Evolutionary conservation across 2,113 vertebrate genomes (phyloP).

Genomic region (Regulus satrapa): DNA sequence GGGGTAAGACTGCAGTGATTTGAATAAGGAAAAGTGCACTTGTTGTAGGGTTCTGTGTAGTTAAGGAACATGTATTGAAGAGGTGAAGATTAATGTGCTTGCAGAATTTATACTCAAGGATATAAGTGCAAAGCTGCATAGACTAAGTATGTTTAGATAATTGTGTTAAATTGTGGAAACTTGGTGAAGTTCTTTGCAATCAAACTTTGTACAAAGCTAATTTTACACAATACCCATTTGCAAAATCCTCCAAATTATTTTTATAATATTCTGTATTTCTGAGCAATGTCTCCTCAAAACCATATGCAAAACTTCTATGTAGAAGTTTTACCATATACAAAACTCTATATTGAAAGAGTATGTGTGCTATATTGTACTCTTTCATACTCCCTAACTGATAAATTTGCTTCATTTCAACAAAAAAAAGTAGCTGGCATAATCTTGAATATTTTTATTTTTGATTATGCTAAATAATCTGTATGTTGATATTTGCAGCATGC

Average conservation of each 20-base stretch:
- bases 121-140: not conserved
- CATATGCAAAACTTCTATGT: not conserved
- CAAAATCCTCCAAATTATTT: not conserved
- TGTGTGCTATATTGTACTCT: not conserved
- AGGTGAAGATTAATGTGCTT: not conserved
- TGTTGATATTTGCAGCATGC: not conserved
- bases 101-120: not conserved
- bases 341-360: not conserved
- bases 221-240: not conserved
- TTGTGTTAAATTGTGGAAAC: not conserved
- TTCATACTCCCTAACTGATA: not conserved
- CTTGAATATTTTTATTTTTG: not conserved
- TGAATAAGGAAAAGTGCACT: not conserved
- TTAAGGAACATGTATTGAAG: not conserved
- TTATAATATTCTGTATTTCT: not conserved
- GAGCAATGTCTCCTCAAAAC: not conserved
- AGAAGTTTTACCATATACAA: not conserved
- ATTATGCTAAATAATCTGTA: not conserved
- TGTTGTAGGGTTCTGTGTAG: not conserved
- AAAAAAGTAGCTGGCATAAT: not conserved
- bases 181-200: not conserved
- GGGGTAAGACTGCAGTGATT: not conserved
- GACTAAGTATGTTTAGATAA: not conserved
- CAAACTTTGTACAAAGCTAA: not conserved
- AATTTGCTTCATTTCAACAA: not conserved